These are phyloP conservation scores for Pristionchus arcanus DNA, from an alignment of 2,888 invertebrate genomes.

Conservation along the genomic window DNA sequence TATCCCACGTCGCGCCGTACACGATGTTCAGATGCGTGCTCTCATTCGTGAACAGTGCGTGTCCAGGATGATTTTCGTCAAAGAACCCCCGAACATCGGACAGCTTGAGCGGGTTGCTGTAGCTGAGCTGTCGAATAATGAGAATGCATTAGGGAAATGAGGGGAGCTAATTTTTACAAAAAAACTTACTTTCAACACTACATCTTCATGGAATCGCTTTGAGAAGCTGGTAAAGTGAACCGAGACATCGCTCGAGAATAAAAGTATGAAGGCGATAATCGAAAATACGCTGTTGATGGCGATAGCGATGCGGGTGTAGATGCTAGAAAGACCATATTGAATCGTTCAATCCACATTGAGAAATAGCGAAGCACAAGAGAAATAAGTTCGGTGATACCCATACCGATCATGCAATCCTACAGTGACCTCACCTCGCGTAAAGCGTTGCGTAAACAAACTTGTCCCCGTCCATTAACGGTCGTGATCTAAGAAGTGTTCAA, in stretches of 20 bases:
- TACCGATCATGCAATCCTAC: too few species aligned
- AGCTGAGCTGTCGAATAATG: background rate
- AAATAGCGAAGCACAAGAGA: background rate
- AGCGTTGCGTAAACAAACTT: background rate
- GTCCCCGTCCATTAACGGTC: background rate
- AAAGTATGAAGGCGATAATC: background rate
- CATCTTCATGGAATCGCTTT: background rate
- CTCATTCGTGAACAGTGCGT: background rate
- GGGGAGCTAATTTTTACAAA: background rate
- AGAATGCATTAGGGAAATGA: background rate
- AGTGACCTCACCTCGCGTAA: background rate
- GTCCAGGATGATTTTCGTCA: too few species aligned
- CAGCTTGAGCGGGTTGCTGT: background rate
- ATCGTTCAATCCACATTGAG: background rate
- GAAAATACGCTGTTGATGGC: background rate
- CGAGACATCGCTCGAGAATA: background rate
- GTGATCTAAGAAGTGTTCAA: background rate
- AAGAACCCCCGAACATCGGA: background rate
- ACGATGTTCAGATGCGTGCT: background rate
- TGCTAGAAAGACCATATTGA: background rate
- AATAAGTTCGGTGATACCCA: too few species aligned
- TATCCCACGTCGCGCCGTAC: background rate
- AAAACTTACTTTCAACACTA: background rate
- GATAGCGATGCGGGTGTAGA: background rate
- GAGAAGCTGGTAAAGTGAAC: background rate